These are phyloP conservation scores for Forficula auricularia DNA, from an alignment of 1,140 invertebrate genomes.

Conservation along the genomic window DNA sequence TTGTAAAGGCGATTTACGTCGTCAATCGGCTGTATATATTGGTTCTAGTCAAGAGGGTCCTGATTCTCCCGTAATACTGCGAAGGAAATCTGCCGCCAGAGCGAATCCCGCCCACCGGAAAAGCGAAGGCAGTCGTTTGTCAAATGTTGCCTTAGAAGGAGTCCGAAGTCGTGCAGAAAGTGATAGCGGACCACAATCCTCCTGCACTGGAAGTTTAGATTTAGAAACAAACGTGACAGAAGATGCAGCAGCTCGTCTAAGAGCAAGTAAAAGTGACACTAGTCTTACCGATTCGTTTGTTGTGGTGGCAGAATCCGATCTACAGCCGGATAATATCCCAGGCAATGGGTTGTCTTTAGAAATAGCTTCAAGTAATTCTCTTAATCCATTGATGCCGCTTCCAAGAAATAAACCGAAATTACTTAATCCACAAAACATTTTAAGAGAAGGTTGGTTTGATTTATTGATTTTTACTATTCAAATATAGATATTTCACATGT, in stretches of 20 bases:
- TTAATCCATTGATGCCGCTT: too few species aligned
- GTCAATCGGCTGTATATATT: slow-evolving; percentile 3
- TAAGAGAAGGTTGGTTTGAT: slow-evolving; percentile 33
- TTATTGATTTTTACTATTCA: too few species aligned
- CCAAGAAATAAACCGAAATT: too few species aligned
- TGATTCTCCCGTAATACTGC: slow-evolving; percentile 31
- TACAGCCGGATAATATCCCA: background rate
- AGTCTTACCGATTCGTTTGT: slow-evolving; percentile 83
- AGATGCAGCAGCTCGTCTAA: slow-evolving; percentile 27
- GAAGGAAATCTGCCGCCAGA: slow-evolving; percentile 36
- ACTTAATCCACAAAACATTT: slow-evolving; percentile 37
- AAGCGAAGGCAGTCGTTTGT: slow-evolving; percentile 35
- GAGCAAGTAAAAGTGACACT: slow-evolving; percentile 75
- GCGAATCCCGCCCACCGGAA: slow-evolving; percentile 45
- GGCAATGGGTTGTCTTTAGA: too few species aligned
- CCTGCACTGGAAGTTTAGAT: slow-evolving; percentile 17
- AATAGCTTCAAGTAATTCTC: too few species aligned
- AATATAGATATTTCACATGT: too few species aligned
- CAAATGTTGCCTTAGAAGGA: background rate
- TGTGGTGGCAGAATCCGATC: slow-evolving; percentile 43
- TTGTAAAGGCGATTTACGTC: slow-evolving; percentile 5
- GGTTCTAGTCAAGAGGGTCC: slow-evolving; percentile 3
- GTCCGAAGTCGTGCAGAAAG: slow-evolving; percentile 23
- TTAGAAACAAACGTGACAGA: slow-evolving; percentile 12
- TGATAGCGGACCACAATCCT: slow-evolving; percentile 23